Evolutionary conservation across 2,113 vertebrate genomes (phyloP).

Genomic region (Burhinus oedicnemus): DNA sequence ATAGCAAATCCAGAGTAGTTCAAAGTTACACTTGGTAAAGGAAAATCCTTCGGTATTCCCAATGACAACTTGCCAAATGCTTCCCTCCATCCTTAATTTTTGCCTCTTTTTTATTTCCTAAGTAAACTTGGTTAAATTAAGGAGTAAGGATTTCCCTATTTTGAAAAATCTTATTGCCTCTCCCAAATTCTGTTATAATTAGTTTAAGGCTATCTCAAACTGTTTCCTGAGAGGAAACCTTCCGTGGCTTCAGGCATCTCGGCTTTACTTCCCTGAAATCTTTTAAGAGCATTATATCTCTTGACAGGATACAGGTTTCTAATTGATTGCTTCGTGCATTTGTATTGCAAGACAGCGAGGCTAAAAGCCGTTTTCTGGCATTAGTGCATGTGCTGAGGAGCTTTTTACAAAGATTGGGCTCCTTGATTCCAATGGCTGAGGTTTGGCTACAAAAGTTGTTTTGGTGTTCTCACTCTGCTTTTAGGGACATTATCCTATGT

Average conservation of each 20-base stretch:
- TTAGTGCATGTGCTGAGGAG: neutral
- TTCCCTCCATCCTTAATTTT: neutral
- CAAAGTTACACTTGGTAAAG: neutral
- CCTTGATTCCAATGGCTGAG: neutral
- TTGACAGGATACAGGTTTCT: neutral
- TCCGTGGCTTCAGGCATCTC: conserved; percentile 14
- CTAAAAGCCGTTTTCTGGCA: neutral
- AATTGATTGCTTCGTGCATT: neutral
- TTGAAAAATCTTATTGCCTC: neutral
- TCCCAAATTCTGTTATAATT: neutral
- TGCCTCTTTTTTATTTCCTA: neutral
- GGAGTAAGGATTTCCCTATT: neutral
- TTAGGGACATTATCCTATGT: neutral
- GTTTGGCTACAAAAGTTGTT: neutral
- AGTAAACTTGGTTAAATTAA: neutral
- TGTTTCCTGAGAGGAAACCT: neutral
- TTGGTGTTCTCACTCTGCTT: conserved; percentile 18
- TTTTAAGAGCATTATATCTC: neutral
- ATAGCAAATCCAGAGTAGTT: neutral
- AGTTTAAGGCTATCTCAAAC: neutral
- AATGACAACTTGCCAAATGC: neutral
- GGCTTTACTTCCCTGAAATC: neutral
- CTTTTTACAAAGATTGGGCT: neutral
- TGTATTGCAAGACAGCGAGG: neutral
- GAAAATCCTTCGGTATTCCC: neutral